A percentile compares a stretch with the other conserved stretches of the same genome.
Evolutionary conservation across 2,888 invertebrate species (phyloP).

Genomic region (Lasius fuliginosus): DNA sequence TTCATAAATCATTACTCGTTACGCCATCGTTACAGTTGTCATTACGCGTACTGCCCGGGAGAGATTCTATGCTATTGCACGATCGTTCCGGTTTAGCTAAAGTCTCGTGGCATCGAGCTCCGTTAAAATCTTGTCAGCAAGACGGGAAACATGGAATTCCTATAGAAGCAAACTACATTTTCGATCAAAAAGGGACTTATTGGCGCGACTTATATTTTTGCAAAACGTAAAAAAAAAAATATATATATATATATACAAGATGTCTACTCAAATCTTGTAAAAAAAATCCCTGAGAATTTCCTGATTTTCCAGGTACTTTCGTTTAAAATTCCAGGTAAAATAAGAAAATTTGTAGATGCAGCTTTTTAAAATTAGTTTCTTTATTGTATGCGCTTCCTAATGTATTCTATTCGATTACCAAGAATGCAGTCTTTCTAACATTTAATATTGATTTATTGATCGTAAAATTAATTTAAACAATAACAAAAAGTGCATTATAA

Average conservation of each 20-base stretch:
- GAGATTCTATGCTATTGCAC: slow-evolving; percentile 26
- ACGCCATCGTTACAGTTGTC: slow-evolving; percentile 38
- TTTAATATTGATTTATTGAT: too few relatives aligned
- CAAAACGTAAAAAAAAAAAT: slow-evolving; percentile 44
- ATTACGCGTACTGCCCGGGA: slow-evolving; percentile 45
- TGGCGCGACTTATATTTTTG: slow-evolving; percentile 25
- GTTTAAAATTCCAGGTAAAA: too few relatives aligned
- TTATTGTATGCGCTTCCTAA: too few relatives aligned
- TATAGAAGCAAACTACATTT: slow-evolving; percentile 47
- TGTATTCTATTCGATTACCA: too few relatives aligned
- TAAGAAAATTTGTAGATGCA: too few relatives aligned
- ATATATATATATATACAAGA: neutral
- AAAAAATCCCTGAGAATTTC: too few relatives aligned
- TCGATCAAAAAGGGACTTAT: slow-evolving; percentile 29
- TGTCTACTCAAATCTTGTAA: too few relatives aligned
- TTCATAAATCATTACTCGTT: slow-evolving; percentile 63
- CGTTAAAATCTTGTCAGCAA: neutral
- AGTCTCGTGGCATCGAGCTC: slow-evolving; percentile 7
- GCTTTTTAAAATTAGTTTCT: too few relatives aligned
- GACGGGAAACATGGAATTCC: neutral
- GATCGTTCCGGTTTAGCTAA: slow-evolving; percentile 8
- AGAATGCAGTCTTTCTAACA: too few relatives aligned
- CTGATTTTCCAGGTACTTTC: too few relatives aligned
- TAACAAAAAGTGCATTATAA: too few relatives aligned
- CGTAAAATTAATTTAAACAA: too few relatives aligned